phyloP scores from a whole-genome alignment of 1,140 invertebrate species.

The Goniozus legneri region DNA sequence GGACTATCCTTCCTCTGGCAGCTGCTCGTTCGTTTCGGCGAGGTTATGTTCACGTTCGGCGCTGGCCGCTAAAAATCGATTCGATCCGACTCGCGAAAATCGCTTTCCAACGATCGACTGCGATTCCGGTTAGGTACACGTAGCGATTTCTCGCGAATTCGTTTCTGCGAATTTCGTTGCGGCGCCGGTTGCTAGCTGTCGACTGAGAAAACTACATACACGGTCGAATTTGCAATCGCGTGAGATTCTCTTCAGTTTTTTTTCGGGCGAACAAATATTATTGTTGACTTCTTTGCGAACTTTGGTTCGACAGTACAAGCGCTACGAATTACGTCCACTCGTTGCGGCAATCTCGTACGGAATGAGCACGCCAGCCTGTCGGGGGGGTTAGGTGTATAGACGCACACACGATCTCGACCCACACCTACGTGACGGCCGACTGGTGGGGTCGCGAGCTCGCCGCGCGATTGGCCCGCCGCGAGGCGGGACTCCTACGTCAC shows the following conservation, averaged over 20 bases:
- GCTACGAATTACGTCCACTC: slow-evolving; percentile 16
- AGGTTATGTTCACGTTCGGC: too few relatives aligned
- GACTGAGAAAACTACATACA: slow-evolving; percentile 32
- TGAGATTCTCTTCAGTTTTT: background rate
- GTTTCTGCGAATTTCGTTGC: slow-evolving; percentile 1
- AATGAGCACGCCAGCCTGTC: slow-evolving; percentile 39
- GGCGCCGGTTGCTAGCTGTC: slow-evolving; percentile 13
- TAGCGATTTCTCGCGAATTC: too few relatives aligned
- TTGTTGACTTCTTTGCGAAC: slow-evolving; percentile 17
- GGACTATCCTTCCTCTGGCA: too few relatives aligned
- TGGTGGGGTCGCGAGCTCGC: slow-evolving; percentile 8
- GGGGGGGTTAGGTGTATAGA: slow-evolving; percentile 15
- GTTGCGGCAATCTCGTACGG: slow-evolving; percentile 32
- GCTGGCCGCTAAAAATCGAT: too few relatives aligned
- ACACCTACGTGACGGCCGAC: too few relatives aligned
- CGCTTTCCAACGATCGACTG: too few relatives aligned
- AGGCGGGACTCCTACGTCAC: slow-evolving; percentile 52
- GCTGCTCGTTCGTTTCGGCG: too few relatives aligned
- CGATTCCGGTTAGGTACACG: too few relatives aligned
- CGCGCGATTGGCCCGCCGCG: slow-evolving; percentile 35
- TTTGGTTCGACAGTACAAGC: slow-evolving; percentile 13
- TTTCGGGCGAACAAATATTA: slow-evolving; percentile 2
- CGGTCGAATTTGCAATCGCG: too few relatives aligned
- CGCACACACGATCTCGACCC: too few relatives aligned
- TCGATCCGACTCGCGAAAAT: too few relatives aligned